Percentiles rank a stretch among this genome's conserved stretches.
phyloP scores from a whole-genome alignment of 2,888 invertebrate genomes.

The Troilus luridus region DNA sequence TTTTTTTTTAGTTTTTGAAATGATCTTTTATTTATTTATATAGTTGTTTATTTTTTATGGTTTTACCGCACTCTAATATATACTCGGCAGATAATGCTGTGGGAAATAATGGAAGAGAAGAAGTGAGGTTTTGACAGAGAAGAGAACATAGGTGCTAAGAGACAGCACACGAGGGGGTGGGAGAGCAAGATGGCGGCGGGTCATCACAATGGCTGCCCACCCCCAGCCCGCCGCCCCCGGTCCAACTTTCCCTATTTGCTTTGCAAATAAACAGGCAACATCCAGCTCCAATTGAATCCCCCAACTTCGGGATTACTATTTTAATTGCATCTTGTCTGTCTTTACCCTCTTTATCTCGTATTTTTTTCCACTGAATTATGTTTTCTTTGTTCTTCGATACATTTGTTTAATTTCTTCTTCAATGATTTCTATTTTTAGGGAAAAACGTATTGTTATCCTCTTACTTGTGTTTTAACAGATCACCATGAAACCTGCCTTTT shows the following conservation, averaged over 20 bases:
- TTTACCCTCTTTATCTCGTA: not conserved
- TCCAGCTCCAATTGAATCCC: conserved; percentile 43
- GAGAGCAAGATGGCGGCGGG: conserved; percentile 57
- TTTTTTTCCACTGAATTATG: not conserved
- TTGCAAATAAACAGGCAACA: conserved; percentile 52
- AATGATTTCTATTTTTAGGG: not conserved
- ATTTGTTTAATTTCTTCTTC: not conserved
- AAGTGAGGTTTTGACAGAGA: not conserved
- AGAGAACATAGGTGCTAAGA: not conserved
- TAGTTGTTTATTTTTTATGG: too few relatives aligned
- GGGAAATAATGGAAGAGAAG: not conserved
- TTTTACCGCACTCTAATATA: too few relatives aligned
- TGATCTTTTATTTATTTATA: too few relatives aligned
- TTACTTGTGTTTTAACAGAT: too few relatives aligned
- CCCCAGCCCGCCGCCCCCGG: conserved; percentile 45
- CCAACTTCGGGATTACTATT: conserved; percentile 53
- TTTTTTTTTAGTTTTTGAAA: too few relatives aligned
- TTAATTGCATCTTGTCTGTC: conserved; percentile 54
- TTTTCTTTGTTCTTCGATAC: not conserved
- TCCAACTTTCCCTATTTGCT: conserved; percentile 53
- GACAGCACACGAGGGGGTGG: conserved; percentile 49
- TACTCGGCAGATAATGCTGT: not conserved
- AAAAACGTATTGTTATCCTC: not conserved
- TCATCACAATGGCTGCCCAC: conserved; percentile 59
- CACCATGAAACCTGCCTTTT: too few relatives aligned